Evolutionary conservation across 2,888 invertebrate species (phyloP), one percentile per base, ranked within the genome.

Genomic region (Odontomyia ornata): DNA sequence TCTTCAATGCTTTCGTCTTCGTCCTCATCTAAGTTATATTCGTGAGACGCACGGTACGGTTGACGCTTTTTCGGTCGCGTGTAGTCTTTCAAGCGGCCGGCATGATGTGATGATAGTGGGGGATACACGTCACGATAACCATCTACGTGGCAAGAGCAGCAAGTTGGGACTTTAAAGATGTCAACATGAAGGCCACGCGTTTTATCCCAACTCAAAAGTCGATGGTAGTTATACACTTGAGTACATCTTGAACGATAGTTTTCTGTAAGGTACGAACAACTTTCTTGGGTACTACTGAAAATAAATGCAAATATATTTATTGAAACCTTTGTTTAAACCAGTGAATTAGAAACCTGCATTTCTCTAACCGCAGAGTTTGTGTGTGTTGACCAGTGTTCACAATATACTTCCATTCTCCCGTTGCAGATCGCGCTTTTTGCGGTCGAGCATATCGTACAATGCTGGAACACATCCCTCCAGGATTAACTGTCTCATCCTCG

Each of bases 381-480:
- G 94, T 93, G 82, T 95, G 94, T 79, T 94, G 93, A 0, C 93
- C 94, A 0, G 94, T 93, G 82, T 95, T 95, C 64, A 95, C 94
- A 80, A 95, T 93, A 83, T 92, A 95, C 83, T 95, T 95, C 95
- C 95, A 95, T 80, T 92, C 90, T 0, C 95, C 95, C 0, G 92
- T 91, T 0, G 93, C 93, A 0, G 94, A 93, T 72, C 93, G 89
- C 0, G 94, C 95, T 78, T 94, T 89, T 84, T 94, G 94, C 0
- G 95, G 95, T 13, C 93, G 88, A 0, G 93, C 94, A 82, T 94
- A 94, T 81, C 93, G 91, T 52, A 95, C 91, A 1, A 92, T 90
- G 73, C 93, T 93, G 0, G 93, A 91, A 82, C 95, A 95, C 88
- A 95, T 92, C 83, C 92, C 93, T 0, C 93, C 93, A 4, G 88